Base-by-base conservation (phyloP, 2,797 vertebrate genomes). In the Scleropages formosus region DNA sequence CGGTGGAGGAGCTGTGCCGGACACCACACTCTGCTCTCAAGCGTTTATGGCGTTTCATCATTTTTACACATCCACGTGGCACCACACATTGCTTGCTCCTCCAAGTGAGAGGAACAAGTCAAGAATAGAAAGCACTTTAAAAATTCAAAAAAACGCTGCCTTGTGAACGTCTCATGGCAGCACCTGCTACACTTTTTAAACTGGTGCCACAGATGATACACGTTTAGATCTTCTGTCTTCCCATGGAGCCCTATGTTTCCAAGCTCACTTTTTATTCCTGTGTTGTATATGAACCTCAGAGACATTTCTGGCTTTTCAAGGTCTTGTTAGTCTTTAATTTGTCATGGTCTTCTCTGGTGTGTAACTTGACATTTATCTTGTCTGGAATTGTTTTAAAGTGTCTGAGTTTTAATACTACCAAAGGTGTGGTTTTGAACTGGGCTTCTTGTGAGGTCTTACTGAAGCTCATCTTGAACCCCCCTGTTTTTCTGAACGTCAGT, bases 101-200 rank as follows among this genome's bases (percentile, higher is more conserved):
- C 39, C 6, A 6, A 39, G 46, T 44, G 72, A 64, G 9, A 24
- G 22, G 47, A 46, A 4, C 73, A 44, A 53, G 53, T 58, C 69
- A 8, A 4, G 26, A 72, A 72, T 58, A 59, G 24, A 72, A 67
- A 75, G 56, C 80, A 12, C 11, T 47, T 69, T 24, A 69, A 53
- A 26, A 1, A 31, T 64, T 22, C 15, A 69, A 69, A n/a, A 10
- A 44, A n/a, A 51, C 7, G 44, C 46, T 16, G 12, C 46, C 46
- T 51, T 26, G 66, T 12, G n/a, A 51, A n/a, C 22, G 49, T 56
- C 8, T 58, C 22, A 27, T 27, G 49, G 24, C 8, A n/a, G 51
- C 3, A 4, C 13, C 18, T 47, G 66, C 39, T 26, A 71, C 49
- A 15, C 9, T 4, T 58, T 51, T 27, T 24, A 24, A 6, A 51